A percentile compares a stretch with the other conserved stretches of the same genome.
phyloP scores from a whole-genome alignment of 2,888 invertebrate species.

The Mythimna pallens region DNA sequence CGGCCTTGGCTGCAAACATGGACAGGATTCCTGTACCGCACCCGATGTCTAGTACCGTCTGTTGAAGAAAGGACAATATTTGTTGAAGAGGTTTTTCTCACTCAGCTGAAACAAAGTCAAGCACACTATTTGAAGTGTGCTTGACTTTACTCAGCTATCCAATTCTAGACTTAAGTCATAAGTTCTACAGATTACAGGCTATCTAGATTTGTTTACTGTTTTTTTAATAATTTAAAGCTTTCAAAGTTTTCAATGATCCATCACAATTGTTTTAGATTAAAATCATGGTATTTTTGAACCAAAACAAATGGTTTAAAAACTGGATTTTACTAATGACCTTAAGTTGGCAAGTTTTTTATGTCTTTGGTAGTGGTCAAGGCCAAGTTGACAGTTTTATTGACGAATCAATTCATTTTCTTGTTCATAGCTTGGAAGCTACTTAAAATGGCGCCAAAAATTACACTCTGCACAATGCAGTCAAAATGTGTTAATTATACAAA shows the following conservation, averaged over 20 bases:
- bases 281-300: neutral
- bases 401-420: neutral
- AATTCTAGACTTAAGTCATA: too few relatives aligned
- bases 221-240: too few relatives aligned
- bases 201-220: too few relatives aligned
- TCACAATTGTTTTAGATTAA: neutral
- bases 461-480: neutral
- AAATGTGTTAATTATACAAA: neutral
- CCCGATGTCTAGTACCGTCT: slow-evolving; percentile 98
- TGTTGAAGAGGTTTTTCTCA: neutral
- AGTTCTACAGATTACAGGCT: too few relatives aligned
- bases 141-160: neutral
- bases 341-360: neutral
- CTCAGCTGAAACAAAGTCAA: too few relatives aligned
- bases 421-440: neutral
- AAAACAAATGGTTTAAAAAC: slow-evolving; percentile 1
- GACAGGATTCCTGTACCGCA: slow-evolving; percentile 99
- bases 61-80: slow-evolving; percentile 52
- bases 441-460: slow-evolving; percentile 53
- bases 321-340: neutral
- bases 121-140: too few relatives aligned
- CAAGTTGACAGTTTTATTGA: slow-evolving; percentile 4
- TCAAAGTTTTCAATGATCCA: neutral
- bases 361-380: neutral
- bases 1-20: slow-evolving; percentile 99